Conservation (phyloP, 1,140 invertebrate species). For the Hydropsyche tenuis region DNA sequence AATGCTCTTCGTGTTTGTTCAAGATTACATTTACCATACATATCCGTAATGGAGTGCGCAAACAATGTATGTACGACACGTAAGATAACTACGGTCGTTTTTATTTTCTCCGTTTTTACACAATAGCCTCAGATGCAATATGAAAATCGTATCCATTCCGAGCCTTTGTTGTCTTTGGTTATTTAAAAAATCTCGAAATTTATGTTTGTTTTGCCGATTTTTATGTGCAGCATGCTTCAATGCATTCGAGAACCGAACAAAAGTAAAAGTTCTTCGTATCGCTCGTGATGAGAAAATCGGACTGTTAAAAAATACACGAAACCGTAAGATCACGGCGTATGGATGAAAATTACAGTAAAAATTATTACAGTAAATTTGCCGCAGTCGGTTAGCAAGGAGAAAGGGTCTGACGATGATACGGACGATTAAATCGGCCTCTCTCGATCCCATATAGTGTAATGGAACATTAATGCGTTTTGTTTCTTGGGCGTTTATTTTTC, state of each 20-base stretch:
- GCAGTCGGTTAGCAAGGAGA: conserved; percentile 9
- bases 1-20: neutral
- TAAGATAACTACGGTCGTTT: neutral
- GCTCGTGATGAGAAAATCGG: conserved; percentile 10
- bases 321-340: conserved; percentile 5
- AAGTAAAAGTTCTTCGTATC: conserved; percentile 10
- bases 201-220: neutral
- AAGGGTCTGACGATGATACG: conserved; percentile 13
- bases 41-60: neutral
- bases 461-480: no score
- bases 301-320: conserved; percentile 5
- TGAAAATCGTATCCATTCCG: no score
- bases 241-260: neutral
- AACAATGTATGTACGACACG: neutral
- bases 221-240: neutral
- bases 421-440: conserved; percentile 6
- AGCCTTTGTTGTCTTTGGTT: no score
- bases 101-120: conserved; percentile 6
- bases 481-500: neutral
- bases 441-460: no score
- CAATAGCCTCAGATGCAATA: neutral
- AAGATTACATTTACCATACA: conserved; percentile 17
- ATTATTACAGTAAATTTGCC: conserved; percentile 21
- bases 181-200: no score
- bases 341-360: conserved; percentile 20